Base-by-base conservation (phyloP, 2,888 invertebrate species). In the Drosophila infuscata region DNA sequence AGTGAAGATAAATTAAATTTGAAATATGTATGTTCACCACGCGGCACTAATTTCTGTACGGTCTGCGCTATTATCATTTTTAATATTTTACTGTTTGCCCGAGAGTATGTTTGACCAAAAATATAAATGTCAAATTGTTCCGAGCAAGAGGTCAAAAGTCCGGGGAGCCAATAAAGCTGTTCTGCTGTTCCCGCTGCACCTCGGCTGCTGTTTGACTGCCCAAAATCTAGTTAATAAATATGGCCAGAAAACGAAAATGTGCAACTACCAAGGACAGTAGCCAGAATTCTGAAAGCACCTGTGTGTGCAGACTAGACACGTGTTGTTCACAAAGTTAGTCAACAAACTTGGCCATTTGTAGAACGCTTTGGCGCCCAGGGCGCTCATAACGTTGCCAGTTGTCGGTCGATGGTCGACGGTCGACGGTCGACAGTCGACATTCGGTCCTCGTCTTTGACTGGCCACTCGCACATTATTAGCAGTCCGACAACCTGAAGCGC, bases 151-250 rank as follows among this genome's bases (percentile, higher is more conserved):
- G 62, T 71, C 67, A 65, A 68, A 53, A 52, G 62, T 56, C 52
- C 29, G 51, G 30, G 36, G 25, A 46, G 49, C 54, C 63, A 75
- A 36, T 41, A 36, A 29, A 8, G 48, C 33, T 52, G 35, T 36
- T 4, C 48, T n/a, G 30, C 48, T n/a, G 30, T n/a, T 46, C 12
- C 15, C 35, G 25, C 29, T 57, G 41, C 56, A 30, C 30, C 51
- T 32, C 15, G 25, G 11, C 36, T 48, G 38, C 67, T 35, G 62
- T 49, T 41, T 38, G 38, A 29, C 46, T 61, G 52, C n/a, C 62
- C 41, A 20, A 88, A 88, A 72, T 83, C 82, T 48, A 87, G 84
- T 87, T 89, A 87, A 89, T 89, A 88, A 81, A 89, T 87, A 83
- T 79, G 33, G 59, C 72, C 79, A 66, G 69, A 76, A 81, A 72